Evolutionary conservation across 2,113 vertebrate genomes (phyloP).

Genomic region (Scophthalmus maximus): DNA sequence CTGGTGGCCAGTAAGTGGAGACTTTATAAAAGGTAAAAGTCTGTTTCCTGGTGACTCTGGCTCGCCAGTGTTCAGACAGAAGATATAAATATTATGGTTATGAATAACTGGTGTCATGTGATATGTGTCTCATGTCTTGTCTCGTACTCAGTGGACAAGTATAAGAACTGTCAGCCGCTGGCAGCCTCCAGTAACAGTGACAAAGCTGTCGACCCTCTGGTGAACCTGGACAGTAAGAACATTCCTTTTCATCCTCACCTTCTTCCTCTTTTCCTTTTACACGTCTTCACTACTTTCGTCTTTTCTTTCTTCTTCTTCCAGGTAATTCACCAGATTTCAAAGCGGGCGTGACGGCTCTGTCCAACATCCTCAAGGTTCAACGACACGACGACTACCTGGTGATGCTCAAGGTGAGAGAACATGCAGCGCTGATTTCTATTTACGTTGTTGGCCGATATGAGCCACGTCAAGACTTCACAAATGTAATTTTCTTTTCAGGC

Average conservation of each 20-base stretch:
- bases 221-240: constrained; percentile 90
- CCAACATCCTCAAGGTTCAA: constrained; percentile 95
- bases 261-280: neutral
- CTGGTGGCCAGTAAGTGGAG: constrained; percentile 62
- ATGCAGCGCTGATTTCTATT: too few relatives aligned
- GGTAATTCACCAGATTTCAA: constrained; percentile 96
- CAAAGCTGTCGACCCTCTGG: constrained; percentile 88
- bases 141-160: constrained; percentile 89
- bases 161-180: constrained; percentile 88
- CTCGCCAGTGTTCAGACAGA: too few relatives aligned
- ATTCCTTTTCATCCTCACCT: neutral
- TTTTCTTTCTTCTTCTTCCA: constrained; percentile 57
- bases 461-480: too few relatives aligned
- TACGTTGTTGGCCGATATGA: too few relatives aligned
- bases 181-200: constrained; percentile 81
- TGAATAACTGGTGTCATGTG: neutral
- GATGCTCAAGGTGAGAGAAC: constrained; percentile 91
- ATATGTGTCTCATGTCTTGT: neutral
- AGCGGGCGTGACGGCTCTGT: constrained; percentile 93
- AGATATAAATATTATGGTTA: too few relatives aligned
- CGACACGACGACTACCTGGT: constrained; percentile 96
- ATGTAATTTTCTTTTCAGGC: constrained; percentile 80
- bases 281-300: neutral
- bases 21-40: constrained; percentile 14
- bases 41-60: neutral